Conservation (phyloP, 1,140 invertebrate genomes). For the Asbolus verrucosus region DNA sequence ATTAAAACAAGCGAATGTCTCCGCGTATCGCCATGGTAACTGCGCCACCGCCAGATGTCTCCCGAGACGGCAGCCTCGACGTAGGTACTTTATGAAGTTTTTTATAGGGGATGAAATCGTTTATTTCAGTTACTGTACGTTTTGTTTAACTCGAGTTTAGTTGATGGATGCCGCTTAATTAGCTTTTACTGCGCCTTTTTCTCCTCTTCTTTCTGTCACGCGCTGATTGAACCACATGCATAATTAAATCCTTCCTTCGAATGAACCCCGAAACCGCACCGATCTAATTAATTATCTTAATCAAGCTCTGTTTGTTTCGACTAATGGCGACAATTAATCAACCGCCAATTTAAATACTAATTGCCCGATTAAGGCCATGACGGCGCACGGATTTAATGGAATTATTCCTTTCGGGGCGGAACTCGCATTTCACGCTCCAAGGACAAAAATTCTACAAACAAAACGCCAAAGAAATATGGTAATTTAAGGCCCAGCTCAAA, state of each 20-base stretch:
- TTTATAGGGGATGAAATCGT: slow-evolving; percentile 55
- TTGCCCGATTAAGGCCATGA: slow-evolving; percentile 27
- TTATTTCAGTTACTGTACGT: slow-evolving; percentile 58
- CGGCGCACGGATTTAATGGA: slow-evolving; percentile 33
- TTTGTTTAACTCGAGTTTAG: slow-evolving; percentile 51
- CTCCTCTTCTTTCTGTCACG: slow-evolving; percentile 36
- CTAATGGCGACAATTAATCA: slow-evolving; percentile 37
- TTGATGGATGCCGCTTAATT: slow-evolving; percentile 54
- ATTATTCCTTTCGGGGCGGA: slow-evolving; percentile 39
- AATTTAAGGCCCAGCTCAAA: slow-evolving; percentile 7
- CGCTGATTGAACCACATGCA: slow-evolving; percentile 40
- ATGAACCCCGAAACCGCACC: slow-evolving; percentile 1
- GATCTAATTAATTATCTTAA: slow-evolving; percentile 39
- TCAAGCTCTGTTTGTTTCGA: slow-evolving; percentile 31
- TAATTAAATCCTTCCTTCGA: slow-evolving; percentile 35
- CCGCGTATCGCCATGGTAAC: slow-evolving; percentile 62
- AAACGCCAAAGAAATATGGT: slow-evolving; percentile 25
- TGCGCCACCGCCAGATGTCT: slow-evolving; percentile 46
- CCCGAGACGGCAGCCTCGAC: slow-evolving; percentile 37
- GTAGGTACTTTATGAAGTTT: slow-evolving; percentile 52
- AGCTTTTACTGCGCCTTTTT: slow-evolving; percentile 43
- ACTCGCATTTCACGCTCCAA: slow-evolving; percentile 36
- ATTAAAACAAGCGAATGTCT: slow-evolving; percentile 67
- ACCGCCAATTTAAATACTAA: slow-evolving; percentile 34
- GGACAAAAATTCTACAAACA: slow-evolving; percentile 25